These are phyloP conservation scores for Myotis lucifugus DNA, from an alignment of 2,113 vertebrate species.

Conservation along the genomic window DNA sequence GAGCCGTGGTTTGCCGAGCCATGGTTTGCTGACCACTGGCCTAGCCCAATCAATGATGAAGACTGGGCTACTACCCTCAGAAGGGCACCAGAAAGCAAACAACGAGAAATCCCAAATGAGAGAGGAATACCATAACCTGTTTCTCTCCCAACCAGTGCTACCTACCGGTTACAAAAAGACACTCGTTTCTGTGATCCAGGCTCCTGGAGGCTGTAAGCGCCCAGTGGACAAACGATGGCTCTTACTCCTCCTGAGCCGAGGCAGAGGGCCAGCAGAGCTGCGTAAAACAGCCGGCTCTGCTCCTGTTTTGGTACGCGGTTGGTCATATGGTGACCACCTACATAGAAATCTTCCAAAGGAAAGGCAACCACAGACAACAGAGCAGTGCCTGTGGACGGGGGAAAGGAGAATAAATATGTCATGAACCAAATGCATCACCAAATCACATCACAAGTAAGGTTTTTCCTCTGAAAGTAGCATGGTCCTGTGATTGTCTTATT, in stretches of 20 bases:
- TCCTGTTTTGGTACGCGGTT: conserved; percentile 84
- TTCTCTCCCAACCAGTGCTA: not conserved
- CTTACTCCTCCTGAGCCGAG: conserved; percentile 92
- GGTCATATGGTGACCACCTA: conserved; percentile 85
- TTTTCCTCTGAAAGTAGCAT: not conserved
- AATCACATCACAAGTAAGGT: not conserved
- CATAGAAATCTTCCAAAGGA: conserved; percentile 92
- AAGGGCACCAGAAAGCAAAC: not conserved
- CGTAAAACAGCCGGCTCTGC: conserved; percentile 89
- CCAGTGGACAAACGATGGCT: conserved; percentile 89
- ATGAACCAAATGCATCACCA: not conserved
- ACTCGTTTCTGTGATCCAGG: conserved; percentile 85
- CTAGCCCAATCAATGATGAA: not conserved
- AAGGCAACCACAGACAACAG: conserved; percentile 92
- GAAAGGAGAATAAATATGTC: not conserved
- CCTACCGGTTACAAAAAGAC: conserved; percentile 94
- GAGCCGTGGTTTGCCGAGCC: no score
- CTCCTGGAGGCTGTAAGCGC: conserved; percentile 87
- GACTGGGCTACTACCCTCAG: not conserved
- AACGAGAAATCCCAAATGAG: not conserved
- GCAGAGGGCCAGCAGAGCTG: conserved; percentile 88
- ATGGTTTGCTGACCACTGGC: not conserved
- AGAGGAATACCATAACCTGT: not conserved
- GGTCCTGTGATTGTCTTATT: not conserved
- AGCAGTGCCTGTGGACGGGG: conserved; percentile 87